Conservation (phyloP, 2,113 vertebrate genomes). For the Datnioides undecimradiatus region DNA sequence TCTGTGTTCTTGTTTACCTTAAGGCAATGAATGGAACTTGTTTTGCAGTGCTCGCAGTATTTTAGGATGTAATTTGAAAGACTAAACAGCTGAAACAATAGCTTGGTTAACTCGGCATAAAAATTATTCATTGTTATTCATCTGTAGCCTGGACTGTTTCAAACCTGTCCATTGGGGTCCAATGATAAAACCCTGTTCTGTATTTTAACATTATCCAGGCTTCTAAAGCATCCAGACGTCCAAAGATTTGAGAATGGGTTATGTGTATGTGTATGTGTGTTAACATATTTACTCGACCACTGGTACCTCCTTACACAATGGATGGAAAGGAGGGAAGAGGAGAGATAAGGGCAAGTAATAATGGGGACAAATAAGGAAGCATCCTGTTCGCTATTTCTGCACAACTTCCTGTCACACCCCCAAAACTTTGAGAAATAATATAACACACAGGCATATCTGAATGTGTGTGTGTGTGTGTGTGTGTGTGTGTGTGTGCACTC, state of each 20-base stretch:
- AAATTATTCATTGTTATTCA: background rate
- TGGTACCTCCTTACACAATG: constrained; percentile 65
- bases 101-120: background rate
- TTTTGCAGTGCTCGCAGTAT: too few species aligned
- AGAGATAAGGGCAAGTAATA: constrained; percentile 59
- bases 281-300: constrained; percentile 52
- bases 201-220: constrained; percentile 21
- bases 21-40: background rate
- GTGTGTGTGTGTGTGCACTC: background rate
- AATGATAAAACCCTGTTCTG: constrained; percentile 21
- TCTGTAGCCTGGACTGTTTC: constrained; percentile 11
- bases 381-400: constrained; percentile 73
- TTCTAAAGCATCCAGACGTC: background rate
- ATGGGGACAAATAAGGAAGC: constrained; percentile 63
- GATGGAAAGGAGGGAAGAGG: constrained; percentile 59
- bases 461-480: background rate
- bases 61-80: background rate
- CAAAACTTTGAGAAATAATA: constrained; percentile 69
- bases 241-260: background rate
- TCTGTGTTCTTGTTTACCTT: too few species aligned
- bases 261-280: constrained; percentile 4
- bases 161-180: background rate
- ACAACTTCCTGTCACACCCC: constrained; percentile 74
- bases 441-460: constrained; percentile 3
- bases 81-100: background rate